Percentiles rank a stretch among this genome's conserved stretches.
phyloP scores from a whole-genome alignment of 2,113 vertebrate genomes.

The Saimiri boliviensis region DNA sequence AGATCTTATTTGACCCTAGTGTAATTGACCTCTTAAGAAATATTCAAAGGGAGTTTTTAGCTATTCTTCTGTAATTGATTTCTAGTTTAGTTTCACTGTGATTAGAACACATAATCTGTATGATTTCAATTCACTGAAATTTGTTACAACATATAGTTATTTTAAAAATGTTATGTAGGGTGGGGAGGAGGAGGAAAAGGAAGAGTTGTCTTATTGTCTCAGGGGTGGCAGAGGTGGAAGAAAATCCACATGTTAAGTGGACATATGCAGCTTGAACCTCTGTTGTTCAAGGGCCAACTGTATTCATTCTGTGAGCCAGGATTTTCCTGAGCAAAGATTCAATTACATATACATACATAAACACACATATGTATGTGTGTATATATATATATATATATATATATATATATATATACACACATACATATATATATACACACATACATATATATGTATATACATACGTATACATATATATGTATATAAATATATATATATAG shows the following conservation, averaged over 20 bases:
- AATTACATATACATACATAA: background rate
- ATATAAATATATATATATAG: too few species aligned
- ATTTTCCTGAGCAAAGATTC: background rate
- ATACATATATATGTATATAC: too few species aligned
- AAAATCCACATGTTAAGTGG: background rate
- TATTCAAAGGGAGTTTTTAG: background rate
- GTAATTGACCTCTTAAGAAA: background rate
- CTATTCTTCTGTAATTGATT: background rate
- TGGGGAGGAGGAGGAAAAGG: background rate
- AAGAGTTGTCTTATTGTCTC: background rate
- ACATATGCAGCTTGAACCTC: background rate
- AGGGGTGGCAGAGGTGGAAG: background rate
- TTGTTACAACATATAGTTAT: background rate
- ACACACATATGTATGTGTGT: background rate
- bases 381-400: accelerated
- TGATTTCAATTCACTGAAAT: background rate
- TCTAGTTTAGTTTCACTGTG: background rate
- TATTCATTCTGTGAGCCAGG: background rate
- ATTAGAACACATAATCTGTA: background rate
- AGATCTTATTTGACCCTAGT: background rate
- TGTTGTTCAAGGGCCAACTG: background rate
- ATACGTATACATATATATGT: too few species aligned
- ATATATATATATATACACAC: accelerated
- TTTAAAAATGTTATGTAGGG: background rate
- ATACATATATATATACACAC: accelerated